Base-by-base conservation (phyloP, 35 echinoderm and acorn worm genomes). In the Diadema setosum region DNA sequence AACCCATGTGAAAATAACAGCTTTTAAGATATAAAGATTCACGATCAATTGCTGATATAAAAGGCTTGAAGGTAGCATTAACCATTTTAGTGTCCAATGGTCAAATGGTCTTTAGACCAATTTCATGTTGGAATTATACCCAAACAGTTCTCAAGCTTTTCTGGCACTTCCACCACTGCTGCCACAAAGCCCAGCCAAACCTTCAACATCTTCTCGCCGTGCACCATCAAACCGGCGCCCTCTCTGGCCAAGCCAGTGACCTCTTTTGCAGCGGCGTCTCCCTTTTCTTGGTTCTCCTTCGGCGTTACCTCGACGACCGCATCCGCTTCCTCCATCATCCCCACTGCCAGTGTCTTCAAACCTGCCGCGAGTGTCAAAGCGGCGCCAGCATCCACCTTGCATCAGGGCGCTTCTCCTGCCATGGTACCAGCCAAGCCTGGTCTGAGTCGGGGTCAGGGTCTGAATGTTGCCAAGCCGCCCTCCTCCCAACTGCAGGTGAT, bases 261-360 rank as follows among this genome's bases (percentile, higher is more conserved):
- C 16, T 85, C 81, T 27, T n/a, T n/a, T n/a, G 60, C 87, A 17
- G 30, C 35, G 0, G 0, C 55, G 2, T 83, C 87, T 18, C 92
- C 86, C 14, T 94, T 94, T 63, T 37, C 87, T 39, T 86, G 87
- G 2, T 90, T 90, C 83, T 90, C 81, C 35, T 94, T 94, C 52
- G 58, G 87, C 23, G 29, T 46, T 9, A n/a, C n/a, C n/a, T 0
- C 43, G 27, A 52, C 81, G 8, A 26, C 65, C 30, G n/a, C 46
- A 5, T n/a, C n/a, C n/a, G 46, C 81, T 35, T 9, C 81, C 11
- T 52, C 52, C 0, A 34, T 48, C 26, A 31, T 52, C 39, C 44
- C 73, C 17, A 44, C 73, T 15, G 14, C 73, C 7, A 41, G 73
- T 24, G 35, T 78, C 73, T 78, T 78, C 73, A 78, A 78, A 16